Base-by-base conservation (phyloP, 2,797 vertebrate genomes). In the Streptopelia turtur region DNA sequence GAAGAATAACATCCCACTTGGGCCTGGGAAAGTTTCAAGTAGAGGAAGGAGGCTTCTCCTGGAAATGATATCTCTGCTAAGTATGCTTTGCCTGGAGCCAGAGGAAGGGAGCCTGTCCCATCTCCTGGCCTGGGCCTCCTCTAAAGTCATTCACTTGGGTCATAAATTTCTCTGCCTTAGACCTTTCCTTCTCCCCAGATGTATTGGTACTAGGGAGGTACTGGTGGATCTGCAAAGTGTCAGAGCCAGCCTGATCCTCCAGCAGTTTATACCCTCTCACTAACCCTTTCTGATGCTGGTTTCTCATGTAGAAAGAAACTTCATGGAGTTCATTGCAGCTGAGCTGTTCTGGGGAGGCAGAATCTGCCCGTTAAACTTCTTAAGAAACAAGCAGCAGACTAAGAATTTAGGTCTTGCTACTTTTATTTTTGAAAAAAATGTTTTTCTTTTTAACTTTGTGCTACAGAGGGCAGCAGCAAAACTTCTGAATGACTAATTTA, bases 401-500 rank as follows among this genome's bases (percentile, higher is more conserved):
- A 56, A 55, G 35, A 80, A 69, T 83, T 41, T 77, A 68, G 30
- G 18, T 89, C 25, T 66, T 80, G 13, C 16, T 69, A 33, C 28
- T 83, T 88, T 21, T 75, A 24, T 45, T 74, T 53, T 50, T 30
- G 10, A 25, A 52, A 11, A 61, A 80, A 70, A 47, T 16, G 21
- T 20, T 39, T 76, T 8, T 30, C 9, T 71, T 91, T 89, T 49
- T 5, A 79, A 77, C 18, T 74, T 81, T 60, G 22, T 61, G 7
- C 56, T 80, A 17, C 23, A 35, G 30, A 93, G 28, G 93, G 45
- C 21, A 89, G 59, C 28, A 94, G 50, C 50, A 90, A 87, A 96
- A 93, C 71, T 87, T 80, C 57, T 71, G 69, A 94, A 66, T 96
- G 89, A 84, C 79, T 93, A 72, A 79, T 90, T 89, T 92, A 88